Conservation (phyloP, 2,797 vertebrate species). For the Sorex maritimensis region DNA sequence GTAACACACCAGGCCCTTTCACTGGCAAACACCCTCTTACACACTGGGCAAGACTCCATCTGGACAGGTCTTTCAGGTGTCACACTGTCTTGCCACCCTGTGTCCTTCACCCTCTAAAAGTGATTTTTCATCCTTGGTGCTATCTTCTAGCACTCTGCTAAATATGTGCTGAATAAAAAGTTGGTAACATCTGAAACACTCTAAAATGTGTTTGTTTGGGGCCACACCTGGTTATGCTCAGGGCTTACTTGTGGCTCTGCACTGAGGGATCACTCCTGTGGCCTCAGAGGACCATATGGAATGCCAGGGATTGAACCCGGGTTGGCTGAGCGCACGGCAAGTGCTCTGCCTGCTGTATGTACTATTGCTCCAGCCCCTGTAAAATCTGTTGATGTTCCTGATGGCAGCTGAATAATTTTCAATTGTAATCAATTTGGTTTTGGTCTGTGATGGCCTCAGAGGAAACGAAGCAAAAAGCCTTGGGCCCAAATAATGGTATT, state of each 20-base stretch:
- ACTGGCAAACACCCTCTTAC: slow-evolving; percentile 37
- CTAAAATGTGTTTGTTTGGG: neutral
- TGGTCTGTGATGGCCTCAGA: neutral
- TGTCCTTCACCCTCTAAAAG: neutral
- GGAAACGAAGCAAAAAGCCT: slow-evolving; percentile 56
- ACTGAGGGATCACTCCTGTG: too few relatives aligned
- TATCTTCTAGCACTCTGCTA: slow-evolving; percentile 17
- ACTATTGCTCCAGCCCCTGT: too few relatives aligned
- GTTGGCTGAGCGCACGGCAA: too few relatives aligned
- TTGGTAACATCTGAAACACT: slow-evolving; percentile 4
- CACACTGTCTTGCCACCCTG: neutral
- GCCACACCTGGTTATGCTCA: too few relatives aligned
- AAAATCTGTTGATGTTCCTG: too few relatives aligned
- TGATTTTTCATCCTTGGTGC: neutral
- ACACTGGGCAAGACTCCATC: neutral
- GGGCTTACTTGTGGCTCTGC: too few relatives aligned
- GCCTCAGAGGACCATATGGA: too few relatives aligned
- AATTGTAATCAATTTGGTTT: slow-evolving; percentile 13
- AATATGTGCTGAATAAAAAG: slow-evolving; percentile 4
- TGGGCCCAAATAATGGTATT: neutral
- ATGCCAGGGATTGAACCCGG: too few relatives aligned
- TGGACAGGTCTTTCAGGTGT: neutral
- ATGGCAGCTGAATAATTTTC: neutral
- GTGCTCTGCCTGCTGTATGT: too few relatives aligned
- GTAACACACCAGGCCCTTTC: neutral